These are phyloP conservation scores for Sesia bembeciformis DNA, from an alignment of 2,888 invertebrate genomes.

Conservation along the genomic window DNA sequence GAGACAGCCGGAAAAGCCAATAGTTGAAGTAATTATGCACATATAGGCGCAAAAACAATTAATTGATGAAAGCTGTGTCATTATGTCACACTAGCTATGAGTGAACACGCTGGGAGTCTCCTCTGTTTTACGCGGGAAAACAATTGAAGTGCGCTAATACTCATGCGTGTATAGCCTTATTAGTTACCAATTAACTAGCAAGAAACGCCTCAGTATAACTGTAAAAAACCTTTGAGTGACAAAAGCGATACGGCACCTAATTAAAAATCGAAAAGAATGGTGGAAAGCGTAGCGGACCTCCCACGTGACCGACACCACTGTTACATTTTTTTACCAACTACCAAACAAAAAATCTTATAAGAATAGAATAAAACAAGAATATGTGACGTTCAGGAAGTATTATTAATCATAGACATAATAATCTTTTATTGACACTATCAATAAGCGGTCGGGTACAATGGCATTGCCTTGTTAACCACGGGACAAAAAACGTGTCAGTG, in stretches of 20 bases:
- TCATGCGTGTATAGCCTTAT: background rate
- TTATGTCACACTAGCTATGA: constrained; percentile 31
- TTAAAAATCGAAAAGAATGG: too few species aligned
- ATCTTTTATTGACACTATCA: constrained; percentile 61
- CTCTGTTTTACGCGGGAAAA: constrained; percentile 18
- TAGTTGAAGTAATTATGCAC: constrained; percentile 35
- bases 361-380: constrained; percentile 18
- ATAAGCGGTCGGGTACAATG: constrained; percentile 49
- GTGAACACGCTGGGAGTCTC: constrained; percentile 34
- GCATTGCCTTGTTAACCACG: constrained; percentile 53
- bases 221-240: too few species aligned
- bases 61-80: constrained; percentile 26
- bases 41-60: constrained; percentile 10
- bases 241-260: too few species aligned
- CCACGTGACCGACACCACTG: background rate
- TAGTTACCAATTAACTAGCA: background rate
- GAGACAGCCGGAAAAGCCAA: constrained; percentile 57
- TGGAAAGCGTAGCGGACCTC: background rate
- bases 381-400: constrained; percentile 19
- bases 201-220: background rate
- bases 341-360: background rate
- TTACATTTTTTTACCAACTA: constrained; percentile 6
- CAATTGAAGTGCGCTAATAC: constrained; percentile 8
- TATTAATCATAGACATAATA: constrained; percentile 49
- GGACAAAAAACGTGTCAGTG: constrained; percentile 62